These are phyloP conservation scores for Gnathonemus longibarbis DNA, from an alignment of 2,113 vertebrate species.

Conservation along the genomic window DNA sequence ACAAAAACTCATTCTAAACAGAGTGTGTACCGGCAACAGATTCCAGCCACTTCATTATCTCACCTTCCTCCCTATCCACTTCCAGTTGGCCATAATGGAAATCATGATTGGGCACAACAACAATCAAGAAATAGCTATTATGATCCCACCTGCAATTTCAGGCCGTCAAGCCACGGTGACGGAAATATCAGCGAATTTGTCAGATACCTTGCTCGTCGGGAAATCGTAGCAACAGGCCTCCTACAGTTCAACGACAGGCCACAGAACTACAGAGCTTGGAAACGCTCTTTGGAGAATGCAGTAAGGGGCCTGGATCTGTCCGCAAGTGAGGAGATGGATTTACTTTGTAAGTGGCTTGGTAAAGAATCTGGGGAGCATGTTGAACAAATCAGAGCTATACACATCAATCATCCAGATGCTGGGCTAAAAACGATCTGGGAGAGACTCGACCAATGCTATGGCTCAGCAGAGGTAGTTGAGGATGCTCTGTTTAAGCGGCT, in stretches of 20 bases:
- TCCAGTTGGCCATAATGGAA: too few species aligned
- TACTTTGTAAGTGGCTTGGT: background rate
- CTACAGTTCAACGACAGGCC: conserved; percentile 4
- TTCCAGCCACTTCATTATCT: too few species aligned
- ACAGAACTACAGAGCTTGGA: background rate
- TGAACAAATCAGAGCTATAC: background rate
- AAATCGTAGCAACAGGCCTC: background rate
- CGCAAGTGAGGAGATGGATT: conserved; percentile 25
- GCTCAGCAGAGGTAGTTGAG: background rate
- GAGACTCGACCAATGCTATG: background rate
- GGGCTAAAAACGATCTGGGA: background rate
- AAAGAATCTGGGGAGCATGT: conserved; percentile 1
- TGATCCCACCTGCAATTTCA: too few species aligned
- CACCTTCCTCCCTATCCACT: too few species aligned
- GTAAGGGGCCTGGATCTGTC: background rate
- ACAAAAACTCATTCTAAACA: too few species aligned
- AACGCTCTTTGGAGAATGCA: background rate
- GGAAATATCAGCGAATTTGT: background rate
- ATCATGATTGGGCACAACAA: too few species aligned
- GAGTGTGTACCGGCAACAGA: too few species aligned
- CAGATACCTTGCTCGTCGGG: background rate
- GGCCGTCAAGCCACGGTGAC: too few species aligned
- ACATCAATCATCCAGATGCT: conserved; percentile 7
- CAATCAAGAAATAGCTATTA: too few species aligned
- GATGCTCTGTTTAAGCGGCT: background rate